Base-by-base conservation (phyloP, 2,113 vertebrate genomes). In the Microtus montanus region DNA sequence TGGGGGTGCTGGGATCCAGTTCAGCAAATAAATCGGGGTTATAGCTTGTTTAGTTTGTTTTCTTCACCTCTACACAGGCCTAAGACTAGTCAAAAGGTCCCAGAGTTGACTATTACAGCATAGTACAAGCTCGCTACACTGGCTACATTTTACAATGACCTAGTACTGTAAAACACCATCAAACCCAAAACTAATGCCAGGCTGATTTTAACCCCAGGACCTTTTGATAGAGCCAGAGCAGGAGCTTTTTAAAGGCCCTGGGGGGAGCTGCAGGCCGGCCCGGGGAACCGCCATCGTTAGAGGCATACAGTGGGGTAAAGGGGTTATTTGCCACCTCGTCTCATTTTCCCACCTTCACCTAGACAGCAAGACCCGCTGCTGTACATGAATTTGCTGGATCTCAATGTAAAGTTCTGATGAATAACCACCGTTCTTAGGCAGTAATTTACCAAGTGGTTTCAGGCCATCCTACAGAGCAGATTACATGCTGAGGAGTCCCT, bases 11-110 rank as follows among this genome's bases (percentile, higher is more conserved):
- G 17, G 8, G 28, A 13, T 83, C 77, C 63, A 92, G 13, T 64
- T 71, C 54, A 84, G 63, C 35, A 0, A 14, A 71, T n/a, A 35
- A 93, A 89, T 61, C 52, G 11, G 52, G 20, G 8, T 80, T 33
- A 12, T 9, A 61, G 15, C 70, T 82, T 92, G 13, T 26, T 93
- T 84, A 66, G 20, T n/a, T 5, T 33, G 52, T 44, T 47, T 19
- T 49, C 77, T 93, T n/a, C n/a, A 90, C 87, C 83, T 52, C 84
- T 22, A 64, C 33, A 35, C 13, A 41, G 11, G n/a, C 19, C 35
- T 33, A 89, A 95, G 68, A 35, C 73, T 44, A 33, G 44, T 20
- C 54, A 14, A 75, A 96, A 44, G 9, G 82, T 94, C 91, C 44
- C 58, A 80, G 68, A 90, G 78, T 61, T 66, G 80, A 74, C 73